A percentile compares a stretch with the other conserved stretches of the same genome.
These are phyloP conservation scores for Candoia aspera DNA, from an alignment of 2,113 vertebrate species.

Conservation along the genomic window DNA sequence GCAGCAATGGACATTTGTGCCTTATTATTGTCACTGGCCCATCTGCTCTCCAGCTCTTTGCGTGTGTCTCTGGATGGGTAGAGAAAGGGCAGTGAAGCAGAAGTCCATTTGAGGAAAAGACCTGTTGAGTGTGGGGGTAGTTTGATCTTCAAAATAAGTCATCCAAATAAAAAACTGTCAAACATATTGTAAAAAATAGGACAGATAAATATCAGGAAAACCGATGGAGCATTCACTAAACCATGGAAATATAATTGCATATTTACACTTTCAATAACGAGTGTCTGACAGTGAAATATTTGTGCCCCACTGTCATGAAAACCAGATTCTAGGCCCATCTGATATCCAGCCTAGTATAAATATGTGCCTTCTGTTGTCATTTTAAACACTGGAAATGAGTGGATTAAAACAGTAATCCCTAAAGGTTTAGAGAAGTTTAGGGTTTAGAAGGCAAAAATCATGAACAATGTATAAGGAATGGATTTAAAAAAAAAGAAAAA, in stretches of 20 bases:
- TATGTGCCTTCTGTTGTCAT: neutral
- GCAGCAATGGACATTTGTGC: accelerated
- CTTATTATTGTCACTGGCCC: neutral
- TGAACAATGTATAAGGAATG: neutral
- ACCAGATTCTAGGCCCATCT: neutral
- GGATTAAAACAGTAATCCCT: neutral
- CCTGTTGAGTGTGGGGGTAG: neutral
- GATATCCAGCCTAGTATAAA: neutral
- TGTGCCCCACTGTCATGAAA: neutral
- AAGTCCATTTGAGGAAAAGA: neutral
- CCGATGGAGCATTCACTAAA: neutral
- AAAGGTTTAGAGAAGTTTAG: neutral
- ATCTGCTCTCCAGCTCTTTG: neutral
- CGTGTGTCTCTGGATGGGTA: neutral
- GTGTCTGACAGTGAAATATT: neutral
- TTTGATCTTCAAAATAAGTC: neutral
- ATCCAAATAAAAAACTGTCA: neutral
- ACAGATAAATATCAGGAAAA: neutral
- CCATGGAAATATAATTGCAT: neutral
- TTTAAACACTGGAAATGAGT: neutral
- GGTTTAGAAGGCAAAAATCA: neutral
- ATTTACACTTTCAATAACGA: neutral
- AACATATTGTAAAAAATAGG: neutral
- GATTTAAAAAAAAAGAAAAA: neutral
- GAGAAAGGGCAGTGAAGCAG: neutral